These are phyloP conservation scores for Cranoglanis bouderius DNA, from an alignment of 2,113 vertebrate species.

Conservation along the genomic window DNA sequence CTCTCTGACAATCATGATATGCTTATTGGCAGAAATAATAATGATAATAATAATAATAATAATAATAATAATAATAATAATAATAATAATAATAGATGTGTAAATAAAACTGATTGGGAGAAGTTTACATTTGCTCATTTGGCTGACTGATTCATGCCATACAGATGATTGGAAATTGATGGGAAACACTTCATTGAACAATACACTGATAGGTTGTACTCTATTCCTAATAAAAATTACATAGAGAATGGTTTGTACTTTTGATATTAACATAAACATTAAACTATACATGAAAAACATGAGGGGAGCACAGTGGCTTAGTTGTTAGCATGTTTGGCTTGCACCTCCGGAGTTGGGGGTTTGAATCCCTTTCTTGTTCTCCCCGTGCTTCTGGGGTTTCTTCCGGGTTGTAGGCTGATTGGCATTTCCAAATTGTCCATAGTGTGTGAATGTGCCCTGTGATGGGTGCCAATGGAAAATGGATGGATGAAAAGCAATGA, in stretches of 20 bases:
- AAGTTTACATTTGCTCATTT: background rate
- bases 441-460: too few species aligned
- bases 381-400: too few species aligned
- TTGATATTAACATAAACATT: background rate
- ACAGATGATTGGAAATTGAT: background rate
- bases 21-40: background rate
- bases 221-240: background rate
- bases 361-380: too few species aligned
- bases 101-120: background rate
- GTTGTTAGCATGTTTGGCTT: too few species aligned
- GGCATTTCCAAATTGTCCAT: too few species aligned
- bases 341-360: too few species aligned
- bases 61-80: too few species aligned
- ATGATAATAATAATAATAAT: too few species aligned
- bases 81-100: too few species aligned
- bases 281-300: background rate
- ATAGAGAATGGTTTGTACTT: background rate
- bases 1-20: background rate
- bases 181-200: background rate
- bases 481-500: background rate
- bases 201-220: background rate
- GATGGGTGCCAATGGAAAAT: too few species aligned
- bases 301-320: too few species aligned
- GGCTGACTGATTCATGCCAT: background rate
- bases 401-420: too few species aligned